Evolutionary conservation across 2,113 vertebrate species (phyloP).

Genomic region (Harpagus bidentatus): DNA sequence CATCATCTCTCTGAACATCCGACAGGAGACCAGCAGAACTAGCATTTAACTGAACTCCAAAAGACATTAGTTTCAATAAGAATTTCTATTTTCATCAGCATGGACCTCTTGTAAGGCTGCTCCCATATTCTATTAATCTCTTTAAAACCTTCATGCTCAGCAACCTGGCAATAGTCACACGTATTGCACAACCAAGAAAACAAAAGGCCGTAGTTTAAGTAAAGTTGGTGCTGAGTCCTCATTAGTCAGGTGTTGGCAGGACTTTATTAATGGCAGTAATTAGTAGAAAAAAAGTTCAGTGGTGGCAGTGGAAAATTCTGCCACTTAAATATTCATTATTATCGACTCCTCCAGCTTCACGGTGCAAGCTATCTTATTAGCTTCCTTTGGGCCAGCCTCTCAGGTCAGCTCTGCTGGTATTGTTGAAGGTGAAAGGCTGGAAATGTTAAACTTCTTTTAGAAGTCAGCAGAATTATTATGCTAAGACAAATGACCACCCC

Average conservation of each 20-base stretch:
- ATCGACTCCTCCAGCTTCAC: background rate
- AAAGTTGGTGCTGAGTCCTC: constrained; percentile 35
- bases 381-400: background rate
- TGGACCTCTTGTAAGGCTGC: background rate
- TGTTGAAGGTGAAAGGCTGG: background rate
- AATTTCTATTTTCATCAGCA: background rate
- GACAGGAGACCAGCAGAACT: background rate
- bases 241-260: constrained; percentile 54
- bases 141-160: background rate
- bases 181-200: background rate
- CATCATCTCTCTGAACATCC: background rate
- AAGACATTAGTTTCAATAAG: background rate
- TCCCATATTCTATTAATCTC: constrained; percentile 3
- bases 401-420: background rate
- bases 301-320: constrained; percentile 17
- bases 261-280: constrained; percentile 66
- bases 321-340: constrained; percentile 50
- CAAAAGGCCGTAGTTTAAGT: constrained; percentile 42
- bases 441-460: background rate
- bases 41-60: background rate
- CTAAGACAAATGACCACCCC: background rate
- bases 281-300: constrained; percentile 5
- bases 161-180: background rate
- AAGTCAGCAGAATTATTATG: background rate
- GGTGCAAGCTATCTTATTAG: background rate